phyloP scores from a whole-genome alignment of 2,888 invertebrate genomes.

The Heliconius cydno region DNA sequence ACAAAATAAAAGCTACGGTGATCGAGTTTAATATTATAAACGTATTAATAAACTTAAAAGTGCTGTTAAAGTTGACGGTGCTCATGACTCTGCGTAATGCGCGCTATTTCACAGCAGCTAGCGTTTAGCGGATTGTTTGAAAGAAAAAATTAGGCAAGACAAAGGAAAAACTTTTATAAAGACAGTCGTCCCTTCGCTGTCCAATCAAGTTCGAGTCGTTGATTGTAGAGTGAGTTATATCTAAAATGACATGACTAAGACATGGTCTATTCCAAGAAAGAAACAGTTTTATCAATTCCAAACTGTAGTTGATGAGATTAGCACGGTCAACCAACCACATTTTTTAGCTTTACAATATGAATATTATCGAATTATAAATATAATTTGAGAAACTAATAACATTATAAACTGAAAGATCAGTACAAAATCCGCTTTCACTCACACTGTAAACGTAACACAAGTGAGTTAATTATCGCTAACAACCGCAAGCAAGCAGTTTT shows the following conservation, averaged over 20 bases:
- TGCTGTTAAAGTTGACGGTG: constrained; percentile 42
- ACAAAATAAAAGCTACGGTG: constrained; percentile 5
- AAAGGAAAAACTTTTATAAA: too few relatives aligned
- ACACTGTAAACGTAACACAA: constrained; percentile 42
- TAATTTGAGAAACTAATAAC: background rate
- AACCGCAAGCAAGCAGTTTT: constrained; percentile 63
- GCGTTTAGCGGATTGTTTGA: constrained; percentile 14
- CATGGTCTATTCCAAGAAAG: too few relatives aligned
- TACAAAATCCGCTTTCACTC: constrained; percentile 33
- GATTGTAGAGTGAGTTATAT: too few relatives aligned
- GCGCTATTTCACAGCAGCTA: constrained; percentile 19
- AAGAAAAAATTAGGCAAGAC: too few relatives aligned
- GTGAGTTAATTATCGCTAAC: constrained; percentile 64
- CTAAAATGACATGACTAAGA: too few relatives aligned
- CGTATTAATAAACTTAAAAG: constrained; percentile 43
- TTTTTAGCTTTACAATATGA: background rate
- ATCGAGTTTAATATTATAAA: constrained; percentile 32
- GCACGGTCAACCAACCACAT: background rate
- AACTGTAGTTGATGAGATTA: background rate
- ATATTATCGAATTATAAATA: too few relatives aligned
- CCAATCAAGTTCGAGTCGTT: too few relatives aligned
- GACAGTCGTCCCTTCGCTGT: too few relatives aligned
- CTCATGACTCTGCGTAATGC: constrained; percentile 34
- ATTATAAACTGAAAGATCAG: background rate
- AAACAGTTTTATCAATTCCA: too few relatives aligned